These are phyloP conservation scores for Venusia cambrica DNA, from an alignment of 2,888 invertebrate genomes.

Conservation along the genomic window DNA sequence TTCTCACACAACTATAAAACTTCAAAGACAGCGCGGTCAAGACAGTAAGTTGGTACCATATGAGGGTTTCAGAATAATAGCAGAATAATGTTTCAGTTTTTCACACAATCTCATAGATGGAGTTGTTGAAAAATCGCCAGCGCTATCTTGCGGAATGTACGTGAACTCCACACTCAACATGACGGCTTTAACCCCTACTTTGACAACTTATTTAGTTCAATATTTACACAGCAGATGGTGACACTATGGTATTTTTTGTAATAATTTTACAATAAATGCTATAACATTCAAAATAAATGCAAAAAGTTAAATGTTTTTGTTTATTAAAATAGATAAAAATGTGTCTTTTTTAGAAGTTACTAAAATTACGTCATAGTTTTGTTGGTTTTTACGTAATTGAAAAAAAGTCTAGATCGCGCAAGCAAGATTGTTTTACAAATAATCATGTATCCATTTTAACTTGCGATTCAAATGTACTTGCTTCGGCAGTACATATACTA, in stretches of 20 bases:
- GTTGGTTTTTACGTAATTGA: background rate
- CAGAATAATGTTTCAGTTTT: too few relatives aligned
- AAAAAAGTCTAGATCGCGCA: slow-evolving; percentile 27
- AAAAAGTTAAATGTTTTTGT: background rate
- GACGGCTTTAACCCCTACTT: background rate
- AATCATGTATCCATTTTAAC: slow-evolving; percentile 15
- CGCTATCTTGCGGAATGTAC: too few relatives aligned
- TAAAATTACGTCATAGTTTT: background rate
- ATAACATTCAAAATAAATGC: background rate
- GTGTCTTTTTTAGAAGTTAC: background rate
- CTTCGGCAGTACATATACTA: slow-evolving; percentile 60
- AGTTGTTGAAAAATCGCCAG: too few relatives aligned
- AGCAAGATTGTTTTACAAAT: slow-evolving; percentile 8
- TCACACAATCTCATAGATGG: too few relatives aligned
- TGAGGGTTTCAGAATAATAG: too few relatives aligned
- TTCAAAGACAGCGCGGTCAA: too few relatives aligned
- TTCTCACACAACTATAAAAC: too few relatives aligned
- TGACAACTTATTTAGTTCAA: background rate
- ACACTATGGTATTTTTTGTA: background rate
- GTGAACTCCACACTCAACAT: too few relatives aligned
- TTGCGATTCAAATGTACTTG: slow-evolving; percentile 32
- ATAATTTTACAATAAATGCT: background rate
- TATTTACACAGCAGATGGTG: slow-evolving; percentile 12
- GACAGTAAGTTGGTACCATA: too few relatives aligned
- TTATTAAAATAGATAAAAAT: background rate